A percentile compares a stretch with the other conserved stretches of the same genome.
phyloP scores from a whole-genome alignment of 1,140 invertebrate genomes.

The Stegodyphus mimosarum region DNA sequence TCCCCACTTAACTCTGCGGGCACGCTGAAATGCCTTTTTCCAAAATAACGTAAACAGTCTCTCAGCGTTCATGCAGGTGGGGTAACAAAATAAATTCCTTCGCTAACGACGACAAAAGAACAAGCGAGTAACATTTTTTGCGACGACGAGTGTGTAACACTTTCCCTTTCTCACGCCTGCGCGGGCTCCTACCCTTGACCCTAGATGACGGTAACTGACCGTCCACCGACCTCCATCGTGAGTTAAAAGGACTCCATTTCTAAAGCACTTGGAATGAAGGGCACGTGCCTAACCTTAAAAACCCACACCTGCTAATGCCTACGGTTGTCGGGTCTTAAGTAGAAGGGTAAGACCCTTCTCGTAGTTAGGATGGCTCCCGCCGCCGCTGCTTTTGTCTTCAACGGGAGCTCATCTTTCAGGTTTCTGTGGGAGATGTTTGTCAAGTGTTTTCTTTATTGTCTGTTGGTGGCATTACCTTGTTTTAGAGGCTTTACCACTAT shows the following conservation, averaged over 20 bases:
- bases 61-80: too few species aligned
- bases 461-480: too few species aligned
- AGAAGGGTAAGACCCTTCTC: slow-evolving; percentile 2
- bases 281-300: slow-evolving; percentile 16
- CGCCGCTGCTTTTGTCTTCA: background rate
- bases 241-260: background rate
- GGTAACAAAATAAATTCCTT: too few species aligned
- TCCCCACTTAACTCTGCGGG: too few species aligned
- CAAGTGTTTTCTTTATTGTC: background rate
- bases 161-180: slow-evolving; percentile 14
- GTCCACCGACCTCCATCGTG: slow-evolving; percentile 1
- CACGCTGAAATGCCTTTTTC: too few species aligned
- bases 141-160: background rate
- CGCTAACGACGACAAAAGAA: too few species aligned
- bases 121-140: background rate
- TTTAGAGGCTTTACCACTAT: too few species aligned
- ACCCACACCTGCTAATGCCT: slow-evolving; percentile 9
- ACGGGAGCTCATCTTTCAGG: background rate
- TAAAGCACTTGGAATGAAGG: background rate
- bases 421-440: background rate
- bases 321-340: background rate
- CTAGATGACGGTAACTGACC: slow-evolving; percentile 24
- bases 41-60: too few species aligned
- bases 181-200: slow-evolving; percentile 18
- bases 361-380: background rate